Evolutionary conservation across 2,888 invertebrate genomes (phyloP), one percentile per base, ranked within the genome.

Genomic region (Brenthis hecate): DNA sequence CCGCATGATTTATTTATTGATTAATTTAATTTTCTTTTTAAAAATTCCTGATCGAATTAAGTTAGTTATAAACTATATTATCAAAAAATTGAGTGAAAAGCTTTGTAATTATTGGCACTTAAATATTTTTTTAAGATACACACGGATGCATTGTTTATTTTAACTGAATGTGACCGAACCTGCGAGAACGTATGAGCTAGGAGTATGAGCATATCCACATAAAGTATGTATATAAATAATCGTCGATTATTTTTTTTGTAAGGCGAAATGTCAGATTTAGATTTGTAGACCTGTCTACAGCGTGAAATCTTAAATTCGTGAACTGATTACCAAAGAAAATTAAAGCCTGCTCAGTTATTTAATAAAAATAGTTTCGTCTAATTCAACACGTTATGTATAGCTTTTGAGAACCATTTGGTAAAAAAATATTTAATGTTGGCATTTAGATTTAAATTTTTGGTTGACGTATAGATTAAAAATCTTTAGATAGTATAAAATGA

Each of bases 241-340:
- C 2, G 14, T 36, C 53, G 43, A 36, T 53, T 53, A 43, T 19
- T 62, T 36, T 54, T 36, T 43, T 14, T 14, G 14, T 8, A 53
- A 53, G 53, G 19, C 19, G 1, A 19, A 60, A 66, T 65, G 71
- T 66, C 56, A 56, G 51, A 66, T 68, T 66, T 68, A 64, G 19
- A 65, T 70, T 61, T 56, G 63, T 62, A 57, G 65, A 60, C 51
- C 50, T 19, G 1, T 19, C 19, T 65, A 77, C 76, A 77, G 82
- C 88, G 84, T 89, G 89, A 89, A 90, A 90, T 90, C 82, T 81
- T 81, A 89, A 89, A 90, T 90, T 82, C 80, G 76, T 73, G 77
- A 72, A 81, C 77, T 80, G 81, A 85, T 85, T 80, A 79, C 80
- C 19, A 56, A 60, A 63, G 58, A 69, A 69, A 53, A 56, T 64